Conservation (phyloP, 2,888 invertebrate genomes). For the Hypolimnas misippus region DNA sequence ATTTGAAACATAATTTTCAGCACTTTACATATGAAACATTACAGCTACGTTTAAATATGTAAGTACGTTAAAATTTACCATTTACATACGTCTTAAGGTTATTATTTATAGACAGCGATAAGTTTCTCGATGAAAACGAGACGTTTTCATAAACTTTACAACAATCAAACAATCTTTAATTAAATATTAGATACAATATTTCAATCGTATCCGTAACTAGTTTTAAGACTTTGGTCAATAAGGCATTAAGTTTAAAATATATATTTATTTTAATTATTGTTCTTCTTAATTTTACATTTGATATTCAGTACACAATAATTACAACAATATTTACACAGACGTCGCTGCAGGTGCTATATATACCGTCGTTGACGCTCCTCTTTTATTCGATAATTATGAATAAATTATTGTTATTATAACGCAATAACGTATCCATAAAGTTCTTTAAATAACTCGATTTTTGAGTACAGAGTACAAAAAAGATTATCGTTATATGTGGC, state of each 20-base stretch:
- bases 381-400: conserved; percentile 32
- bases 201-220: conserved; percentile 77
- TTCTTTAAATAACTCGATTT: conserved; percentile 44
- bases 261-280: conserved; percentile 81
- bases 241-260: conserved; percentile 84
- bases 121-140: conserved; percentile 69
- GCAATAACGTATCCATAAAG: conserved; percentile 41
- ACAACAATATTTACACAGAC: conserved; percentile 73
- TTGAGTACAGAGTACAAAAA: conserved; percentile 63
- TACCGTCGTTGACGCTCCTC: conserved; percentile 24
- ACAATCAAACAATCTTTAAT: conserved; percentile 79
- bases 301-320: conserved; percentile 73
- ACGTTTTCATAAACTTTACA: conserved; percentile 77
- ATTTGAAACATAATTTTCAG: conserved; percentile 10
- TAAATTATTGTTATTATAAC: conserved; percentile 39
- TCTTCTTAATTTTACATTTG: conserved; percentile 79
- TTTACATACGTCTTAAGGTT: conserved; percentile 38
- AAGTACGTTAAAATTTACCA: conserved; percentile 51
- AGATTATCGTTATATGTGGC: conserved; percentile 61
- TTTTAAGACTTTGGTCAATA: conserved; percentile 85
- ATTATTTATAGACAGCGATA: conserved; percentile 64
- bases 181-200: conserved; percentile 70
- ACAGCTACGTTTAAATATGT: conserved; percentile 51
- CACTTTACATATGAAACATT: conserved; percentile 29
- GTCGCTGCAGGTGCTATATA: conserved; percentile 25